Base-by-base conservation (phyloP, 1,140 invertebrate species). In the Theocolax elegans region DNA sequence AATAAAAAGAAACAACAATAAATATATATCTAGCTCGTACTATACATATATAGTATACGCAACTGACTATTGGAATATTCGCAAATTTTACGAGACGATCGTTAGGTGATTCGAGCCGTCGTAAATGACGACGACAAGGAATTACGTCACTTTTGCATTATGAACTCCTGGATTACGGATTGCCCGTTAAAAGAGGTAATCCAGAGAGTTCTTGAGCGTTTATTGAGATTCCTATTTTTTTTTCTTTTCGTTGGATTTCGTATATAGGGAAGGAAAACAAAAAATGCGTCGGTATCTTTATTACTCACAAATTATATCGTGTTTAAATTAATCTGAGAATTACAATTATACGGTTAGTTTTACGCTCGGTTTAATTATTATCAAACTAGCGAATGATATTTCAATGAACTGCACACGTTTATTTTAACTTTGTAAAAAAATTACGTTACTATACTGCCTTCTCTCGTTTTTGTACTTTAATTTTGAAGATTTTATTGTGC, bases 131-230 rank as follows among this genome's bases (percentile, higher is more conserved):
- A 13, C 31, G 27, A 49, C 27, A 35, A 31, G 29, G 21, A 64
- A 64, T 64, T 64, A 38, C 62, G 31, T 64, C 48, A 53, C 31
- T 38, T 49, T 40, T 31, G 27, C 40, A n/a, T 44, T 44, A 42
- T 60, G 29, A 63, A 63, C 27, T 31, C 17, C 44, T 13, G 27
- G 4, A 63, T 60, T 63, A 63, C 25, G 49, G 25, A 63, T 63
- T 63, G 35, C 42, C 17, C 17, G 17, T 49, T 63, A n/a, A 60
- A 29, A 60, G 23, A 46, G 42, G 44, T 35, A 63, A 35, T 35
- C 29, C 25, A 0, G n/a, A 27, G 29, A 35, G 44, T 19, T 49
- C 2, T n/a, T n/a, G 31, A 21, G 7, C 49, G 19, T 63, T 35
- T 48, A 63, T 48, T 49, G 23, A 19, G 19, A 35, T 4, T 21